phyloP scores from a whole-genome alignment of 2,797 vertebrate genomes.

The Sebastes variabilis region DNA sequence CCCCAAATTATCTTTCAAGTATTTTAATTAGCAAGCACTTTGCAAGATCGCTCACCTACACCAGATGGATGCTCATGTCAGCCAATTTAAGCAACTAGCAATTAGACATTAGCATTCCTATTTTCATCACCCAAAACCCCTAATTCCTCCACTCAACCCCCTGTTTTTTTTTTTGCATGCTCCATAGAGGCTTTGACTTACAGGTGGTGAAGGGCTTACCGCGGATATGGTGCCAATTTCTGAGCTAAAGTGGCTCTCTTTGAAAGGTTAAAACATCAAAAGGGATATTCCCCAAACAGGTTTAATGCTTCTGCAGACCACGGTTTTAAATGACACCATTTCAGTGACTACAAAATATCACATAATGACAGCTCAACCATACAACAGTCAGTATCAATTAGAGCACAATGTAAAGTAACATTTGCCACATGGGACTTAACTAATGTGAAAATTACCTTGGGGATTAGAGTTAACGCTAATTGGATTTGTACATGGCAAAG shows the following conservation, averaged over 20 bases:
- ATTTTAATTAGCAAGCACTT: constrained; percentile 82
- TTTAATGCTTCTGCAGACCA: constrained; percentile 39
- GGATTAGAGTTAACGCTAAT: constrained; percentile 43
- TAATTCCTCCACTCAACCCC: constrained; percentile 40
- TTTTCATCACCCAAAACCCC: constrained; percentile 67
- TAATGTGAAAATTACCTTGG: constrained; percentile 32
- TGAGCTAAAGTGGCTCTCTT: constrained; percentile 62
- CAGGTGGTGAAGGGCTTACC: constrained; percentile 62
- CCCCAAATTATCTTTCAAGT: constrained; percentile 79
- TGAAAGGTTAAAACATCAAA: constrained; percentile 73
- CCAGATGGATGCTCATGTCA: constrained; percentile 79
- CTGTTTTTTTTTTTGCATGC: constrained; percentile 27
- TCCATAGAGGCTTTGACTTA: constrained; percentile 55
- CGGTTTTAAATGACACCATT: constrained; percentile 38
- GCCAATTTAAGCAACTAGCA: constrained; percentile 76
- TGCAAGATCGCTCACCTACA: constrained; percentile 65
- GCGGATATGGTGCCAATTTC: constrained; percentile 55
- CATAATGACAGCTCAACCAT: constrained; percentile 8
- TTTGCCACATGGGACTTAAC: constrained; percentile 24
- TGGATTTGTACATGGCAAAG: constrained; percentile 43
- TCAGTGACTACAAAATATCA: constrained; percentile 25
- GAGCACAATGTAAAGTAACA: constrained; percentile 17
- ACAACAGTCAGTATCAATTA: constrained; percentile 48
- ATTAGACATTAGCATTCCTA: constrained; percentile 79
- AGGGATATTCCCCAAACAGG: constrained; percentile 61